phyloP scores from a whole-genome alignment of 2,113 vertebrate species.

The Plectropomus leopardus region DNA sequence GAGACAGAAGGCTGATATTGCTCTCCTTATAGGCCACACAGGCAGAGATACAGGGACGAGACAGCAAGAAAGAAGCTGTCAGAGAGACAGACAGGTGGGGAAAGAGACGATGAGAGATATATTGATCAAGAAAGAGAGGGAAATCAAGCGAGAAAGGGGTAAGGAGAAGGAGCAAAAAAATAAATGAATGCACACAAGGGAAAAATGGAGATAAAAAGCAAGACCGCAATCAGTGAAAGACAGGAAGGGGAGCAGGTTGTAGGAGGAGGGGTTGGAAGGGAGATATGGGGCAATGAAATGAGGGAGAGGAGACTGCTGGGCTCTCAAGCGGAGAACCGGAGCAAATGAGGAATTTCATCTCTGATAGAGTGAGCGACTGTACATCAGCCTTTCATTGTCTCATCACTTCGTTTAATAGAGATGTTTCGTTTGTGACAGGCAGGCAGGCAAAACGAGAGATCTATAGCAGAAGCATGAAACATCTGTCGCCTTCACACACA shows the following conservation, averaged over 20 bases:
- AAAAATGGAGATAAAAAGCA: constrained; percentile 28
- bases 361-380: constrained; percentile 23
- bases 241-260: constrained; percentile 18
- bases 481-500: constrained; percentile 14
- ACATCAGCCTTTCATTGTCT: constrained; percentile 34
- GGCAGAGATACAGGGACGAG: constrained; percentile 43
- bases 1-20: constrained; percentile 56
- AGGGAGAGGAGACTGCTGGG: constrained; percentile 13
- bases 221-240: constrained; percentile 9
- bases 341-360: constrained; percentile 66
- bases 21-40: constrained; percentile 29
- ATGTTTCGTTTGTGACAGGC: constrained; percentile 53
- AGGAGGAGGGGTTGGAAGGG: constrained; percentile 24
- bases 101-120: constrained; percentile 36
- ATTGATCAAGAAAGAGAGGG: constrained; percentile 49
- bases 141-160: constrained; percentile 37
- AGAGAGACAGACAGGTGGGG: constrained; percentile 48
- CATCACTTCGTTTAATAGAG: constrained; percentile 60
- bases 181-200: constrained; percentile 25
- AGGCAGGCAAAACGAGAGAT: constrained; percentile 37
- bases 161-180: background rate
- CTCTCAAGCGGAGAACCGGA: constrained; percentile 45
- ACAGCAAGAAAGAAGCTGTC: constrained; percentile 58
- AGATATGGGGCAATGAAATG: constrained; percentile 30
- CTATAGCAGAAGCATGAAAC: constrained; percentile 16